A percentile compares a stretch with the other conserved stretches of the same genome.
Conservation (phyloP, 2,797 vertebrate genomes). For the Sebastes trivittatus region DNA sequence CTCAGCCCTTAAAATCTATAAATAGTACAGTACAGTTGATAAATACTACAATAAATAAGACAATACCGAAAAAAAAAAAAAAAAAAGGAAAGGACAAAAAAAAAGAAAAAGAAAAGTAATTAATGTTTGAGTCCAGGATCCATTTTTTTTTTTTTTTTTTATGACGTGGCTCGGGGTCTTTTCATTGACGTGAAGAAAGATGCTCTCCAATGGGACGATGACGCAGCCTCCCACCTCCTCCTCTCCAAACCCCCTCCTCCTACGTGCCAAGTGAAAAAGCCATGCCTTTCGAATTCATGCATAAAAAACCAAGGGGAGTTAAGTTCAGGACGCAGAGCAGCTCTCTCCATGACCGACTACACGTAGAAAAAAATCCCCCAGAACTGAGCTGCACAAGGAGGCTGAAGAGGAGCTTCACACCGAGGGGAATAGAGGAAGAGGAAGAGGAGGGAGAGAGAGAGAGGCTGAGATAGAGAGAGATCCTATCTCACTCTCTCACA, state of each 20-base stretch:
- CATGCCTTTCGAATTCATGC: slow-evolving; percentile 85
- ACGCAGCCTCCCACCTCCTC: slow-evolving; percentile 84
- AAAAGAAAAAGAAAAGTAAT: too few species aligned
- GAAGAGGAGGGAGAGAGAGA: slow-evolving; percentile 20
- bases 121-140: slow-evolving; percentile 53
- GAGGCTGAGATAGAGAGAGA: slow-evolving; percentile 31
- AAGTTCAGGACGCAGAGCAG: slow-evolving; percentile 84
- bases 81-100: too few species aligned
- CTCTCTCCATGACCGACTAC: slow-evolving; percentile 70
- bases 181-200: slow-evolving; percentile 88
- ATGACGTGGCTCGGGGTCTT: slow-evolving; percentile 87
- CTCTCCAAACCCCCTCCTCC: slow-evolving; percentile 55
- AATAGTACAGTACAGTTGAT: too few species aligned
- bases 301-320: slow-evolving; percentile 90
- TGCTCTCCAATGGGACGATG: slow-evolving; percentile 91
- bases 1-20: too few species aligned
- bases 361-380: slow-evolving; percentile 79
- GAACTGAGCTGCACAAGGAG: slow-evolving; percentile 77
- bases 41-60: too few species aligned
- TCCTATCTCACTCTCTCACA: slow-evolving; percentile 81
- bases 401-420: slow-evolving; percentile 69
- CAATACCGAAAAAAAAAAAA: too few species aligned
- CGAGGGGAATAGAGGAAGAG: slow-evolving; percentile 6
- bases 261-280: slow-evolving; percentile 88
- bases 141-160: slow-evolving; percentile 70